These are phyloP conservation scores for Perca fluviatilis DNA, from an alignment of 2,113 vertebrate species.

Conservation along the genomic window DNA sequence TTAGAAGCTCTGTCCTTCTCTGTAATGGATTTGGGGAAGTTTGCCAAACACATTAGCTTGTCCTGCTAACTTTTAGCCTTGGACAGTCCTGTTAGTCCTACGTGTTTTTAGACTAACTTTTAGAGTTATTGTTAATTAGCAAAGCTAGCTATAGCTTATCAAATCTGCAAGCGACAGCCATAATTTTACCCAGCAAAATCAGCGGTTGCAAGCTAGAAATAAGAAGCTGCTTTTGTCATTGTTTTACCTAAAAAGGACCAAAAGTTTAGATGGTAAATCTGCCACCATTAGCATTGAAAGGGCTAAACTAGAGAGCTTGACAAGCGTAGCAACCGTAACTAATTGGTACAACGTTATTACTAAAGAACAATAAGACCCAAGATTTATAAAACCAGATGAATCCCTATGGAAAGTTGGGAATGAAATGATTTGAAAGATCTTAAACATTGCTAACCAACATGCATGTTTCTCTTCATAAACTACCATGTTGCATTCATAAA, in stretches of 20 bases:
- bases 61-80: neutral
- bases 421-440: neutral
- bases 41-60: neutral
- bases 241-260: neutral
- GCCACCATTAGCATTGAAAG: neutral
- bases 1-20: neutral
- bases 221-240: neutral
- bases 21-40: neutral
- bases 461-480: neutral
- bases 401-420: neutral
- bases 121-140: neutral
- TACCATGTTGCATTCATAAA: neutral
- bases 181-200: neutral
- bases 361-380: neutral
- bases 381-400: neutral
- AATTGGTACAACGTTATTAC: neutral
- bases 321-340: neutral
- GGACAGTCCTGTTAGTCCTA: neutral
- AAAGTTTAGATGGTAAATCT: neutral
- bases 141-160: neutral
- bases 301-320: neutral
- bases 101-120: neutral
- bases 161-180: neutral
- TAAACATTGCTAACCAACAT: neutral
- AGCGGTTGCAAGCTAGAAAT: neutral